Evolutionary conservation across 1,140 invertebrate genomes (phyloP), one percentile per base, ranked within the genome.

Genomic region (Leucophenga varia): DNA sequence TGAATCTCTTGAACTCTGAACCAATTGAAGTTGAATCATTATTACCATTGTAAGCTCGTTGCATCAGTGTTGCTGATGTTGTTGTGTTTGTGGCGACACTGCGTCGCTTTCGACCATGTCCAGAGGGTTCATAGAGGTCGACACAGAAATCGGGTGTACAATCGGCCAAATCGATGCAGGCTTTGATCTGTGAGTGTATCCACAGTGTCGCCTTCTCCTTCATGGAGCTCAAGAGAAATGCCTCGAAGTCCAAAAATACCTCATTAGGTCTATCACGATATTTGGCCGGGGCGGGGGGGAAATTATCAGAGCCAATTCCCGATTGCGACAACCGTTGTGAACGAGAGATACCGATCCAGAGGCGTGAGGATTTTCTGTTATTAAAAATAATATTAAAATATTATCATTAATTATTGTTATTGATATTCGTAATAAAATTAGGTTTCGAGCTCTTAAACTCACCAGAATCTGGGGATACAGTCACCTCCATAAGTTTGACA

Each of bases 111-210:
- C 83, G 82, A 0, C 89, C 89, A 65, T 90, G 88, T 68, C 79
- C 89, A 32, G 87, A 85, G 1, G 89, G 88, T 61, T 92, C 89
- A 61, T 84, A 90, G 2, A 91, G 75, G 63, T 91, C 89, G 38
- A 91, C 73, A 71, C 90, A 93, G 72, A 90, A 91, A 59, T 91
- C 89, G 12, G 90, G 89, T 61, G 89, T 85, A 65, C 90, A 93
- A 64, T 93, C 90, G 7, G 81, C 78, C 1, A 85, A 79, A 59
- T 91, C 88, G 83, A 92, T 90, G 71, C 90, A 92, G 0, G 90
- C 90, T 63, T 91, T 90, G 45, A 90, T 91, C 68, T 91, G 88
- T 2, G 89, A 90, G 59, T 92, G 89, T 34, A 91, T 89, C 89
- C 89, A 91, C 0, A 91, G 76, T 0, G 88, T 90, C 0, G 87